These are phyloP conservation scores for Caenorhabditis macrosperma DNA, from an alignment of 2,888 invertebrate genomes.

Conservation along the genomic window DNA sequence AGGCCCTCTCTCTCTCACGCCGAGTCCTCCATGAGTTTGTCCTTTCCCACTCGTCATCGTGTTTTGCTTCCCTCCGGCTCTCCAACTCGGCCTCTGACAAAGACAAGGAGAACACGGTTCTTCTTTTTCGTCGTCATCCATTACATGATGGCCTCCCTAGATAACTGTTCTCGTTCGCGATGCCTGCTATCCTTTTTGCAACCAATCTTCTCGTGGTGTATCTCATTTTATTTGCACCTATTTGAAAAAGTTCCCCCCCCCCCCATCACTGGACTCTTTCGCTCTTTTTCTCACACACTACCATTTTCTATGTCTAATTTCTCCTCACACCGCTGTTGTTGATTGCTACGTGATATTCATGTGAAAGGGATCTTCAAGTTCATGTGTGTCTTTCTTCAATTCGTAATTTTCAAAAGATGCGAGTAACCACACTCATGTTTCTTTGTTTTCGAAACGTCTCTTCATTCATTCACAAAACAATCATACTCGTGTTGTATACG, in stretches of 20 bases:
- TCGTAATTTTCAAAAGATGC: neutral
- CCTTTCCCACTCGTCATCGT: constrained; percentile 36
- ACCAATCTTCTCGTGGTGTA: neutral
- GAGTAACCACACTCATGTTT: too few relatives aligned
- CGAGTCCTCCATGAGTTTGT: constrained; percentile 19
- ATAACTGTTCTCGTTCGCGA: constrained; percentile 6
- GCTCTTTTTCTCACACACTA: neutral
- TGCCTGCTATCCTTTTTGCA: neutral
- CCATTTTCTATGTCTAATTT: neutral
- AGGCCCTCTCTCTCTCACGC: neutral
- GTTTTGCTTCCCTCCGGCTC: constrained; percentile 15
- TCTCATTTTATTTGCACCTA: constrained; percentile 37
- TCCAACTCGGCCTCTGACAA: too few relatives aligned
- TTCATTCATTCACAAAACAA: neutral
- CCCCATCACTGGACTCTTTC: constrained; percentile 15
- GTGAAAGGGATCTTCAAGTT: neutral
- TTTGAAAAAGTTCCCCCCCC: constrained; percentile 41
- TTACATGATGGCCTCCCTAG: constrained; percentile 15
- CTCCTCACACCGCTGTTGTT: neutral
- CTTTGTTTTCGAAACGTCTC: neutral
- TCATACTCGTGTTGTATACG: too few relatives aligned
- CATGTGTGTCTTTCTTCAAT: neutral
- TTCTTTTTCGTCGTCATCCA: neutral
- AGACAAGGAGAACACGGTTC: too few relatives aligned
- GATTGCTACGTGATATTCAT: neutral